Evolutionary conservation across 2,797 vertebrate genomes (phyloP).

Genomic region (Cetoscarus ocellatus): DNA sequence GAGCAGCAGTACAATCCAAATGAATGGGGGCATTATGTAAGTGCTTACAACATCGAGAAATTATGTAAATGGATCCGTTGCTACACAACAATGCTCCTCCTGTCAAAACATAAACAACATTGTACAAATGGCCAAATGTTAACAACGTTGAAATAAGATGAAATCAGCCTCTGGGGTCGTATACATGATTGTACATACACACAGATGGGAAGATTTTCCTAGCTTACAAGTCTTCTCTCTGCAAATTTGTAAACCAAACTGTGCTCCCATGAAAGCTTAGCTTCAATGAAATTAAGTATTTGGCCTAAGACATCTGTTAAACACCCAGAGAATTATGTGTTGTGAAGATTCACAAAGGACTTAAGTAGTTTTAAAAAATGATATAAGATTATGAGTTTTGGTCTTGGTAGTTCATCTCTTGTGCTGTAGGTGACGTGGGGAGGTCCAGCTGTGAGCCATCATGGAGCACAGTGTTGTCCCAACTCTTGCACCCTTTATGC

Average conservation of each 20-base stretch:
- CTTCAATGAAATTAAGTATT: conserved; percentile 53
- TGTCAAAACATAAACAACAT: conserved; percentile 84
- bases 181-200: conserved; percentile 50
- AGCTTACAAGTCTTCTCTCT: conserved; percentile 50
- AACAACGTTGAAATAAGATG: conserved; percentile 53
- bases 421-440: conserved; percentile 61
- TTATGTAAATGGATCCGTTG: conserved; percentile 86
- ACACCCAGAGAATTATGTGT: conserved; percentile 40
- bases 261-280: conserved; percentile 37
- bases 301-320: conserved; percentile 44
- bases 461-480: conserved; percentile 71
- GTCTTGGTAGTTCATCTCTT: conserved; percentile 39
- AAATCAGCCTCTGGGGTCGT: conserved; percentile 50
- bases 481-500: conserved; percentile 77
- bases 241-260: conserved; percentile 53
- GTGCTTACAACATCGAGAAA: conserved; percentile 83
- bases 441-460: conserved; percentile 84
- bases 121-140: conserved; percentile 74
- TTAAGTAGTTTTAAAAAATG: conserved; percentile 47
- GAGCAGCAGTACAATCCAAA: conserved; percentile 79
- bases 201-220: conserved; percentile 36
- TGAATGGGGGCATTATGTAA: conserved; percentile 84
- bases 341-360: conserved; percentile 41
- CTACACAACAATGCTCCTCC: conserved; percentile 82
- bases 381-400: conserved; percentile 53